A percentile compares a stretch with the other conserved stretches of the same genome.
phyloP scores from a whole-genome alignment of 35 echinoderm and acorn worm species.

The Stichopus chloronotus region DNA sequence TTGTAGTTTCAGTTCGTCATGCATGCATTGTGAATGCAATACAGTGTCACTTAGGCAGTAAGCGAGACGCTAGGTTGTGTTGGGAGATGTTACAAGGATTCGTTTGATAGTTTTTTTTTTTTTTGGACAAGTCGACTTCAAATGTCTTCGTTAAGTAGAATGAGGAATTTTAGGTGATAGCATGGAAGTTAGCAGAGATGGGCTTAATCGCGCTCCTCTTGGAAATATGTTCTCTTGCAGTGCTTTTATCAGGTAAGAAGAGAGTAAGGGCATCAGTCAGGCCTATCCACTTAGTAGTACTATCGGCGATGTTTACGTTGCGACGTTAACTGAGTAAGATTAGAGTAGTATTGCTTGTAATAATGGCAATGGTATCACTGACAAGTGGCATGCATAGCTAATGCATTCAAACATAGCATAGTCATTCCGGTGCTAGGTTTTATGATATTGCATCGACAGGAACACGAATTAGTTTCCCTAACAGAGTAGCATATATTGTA shows the following conservation, averaged over 20 bases:
- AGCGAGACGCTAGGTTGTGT: not conserved
- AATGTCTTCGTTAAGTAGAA: constrained; percentile 55
- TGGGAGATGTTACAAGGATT: not conserved
- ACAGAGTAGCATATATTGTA: no score
- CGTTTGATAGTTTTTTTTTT: constrained; percentile 40
- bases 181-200: constrained; percentile 66
- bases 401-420: no score
- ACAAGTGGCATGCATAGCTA: no score
- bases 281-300: not conserved
- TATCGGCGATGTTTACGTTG: not conserved
- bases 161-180: constrained; percentile 63
- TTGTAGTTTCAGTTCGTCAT: not conserved
- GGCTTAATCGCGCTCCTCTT: constrained; percentile 63
- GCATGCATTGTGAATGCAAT: not conserved
- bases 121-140: constrained; percentile 30
- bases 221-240: constrained; percentile 64
- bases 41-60: not conserved
- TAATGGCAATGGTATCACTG: not conserved
- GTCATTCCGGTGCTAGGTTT: no score
- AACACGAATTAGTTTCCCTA: no score
- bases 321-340: not conserved
- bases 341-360: not conserved
- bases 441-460: no score
- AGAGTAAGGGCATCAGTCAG: not conserved
- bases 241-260: constrained; percentile 56